Evolutionary conservation across 2,797 vertebrate species (phyloP).

Genomic region (Micropoecilia bifurca): DNA sequence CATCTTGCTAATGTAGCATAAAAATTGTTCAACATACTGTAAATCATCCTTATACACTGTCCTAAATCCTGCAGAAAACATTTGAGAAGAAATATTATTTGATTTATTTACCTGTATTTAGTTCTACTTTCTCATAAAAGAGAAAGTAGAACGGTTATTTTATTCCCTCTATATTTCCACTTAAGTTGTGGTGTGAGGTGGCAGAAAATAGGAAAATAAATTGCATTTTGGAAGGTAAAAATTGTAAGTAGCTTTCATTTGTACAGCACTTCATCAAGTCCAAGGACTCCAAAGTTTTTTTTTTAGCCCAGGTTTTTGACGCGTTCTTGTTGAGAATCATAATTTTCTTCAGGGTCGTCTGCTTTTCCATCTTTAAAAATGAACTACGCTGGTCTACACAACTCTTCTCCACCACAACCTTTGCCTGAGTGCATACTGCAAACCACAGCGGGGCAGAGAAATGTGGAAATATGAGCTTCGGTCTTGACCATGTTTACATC

Average conservation of each 20-base stretch:
- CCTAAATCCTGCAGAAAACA: background rate
- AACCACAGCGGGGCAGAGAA: constrained; percentile 10
- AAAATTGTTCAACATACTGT: background rate
- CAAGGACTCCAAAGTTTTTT: background rate
- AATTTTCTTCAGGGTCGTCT: constrained; percentile 9
- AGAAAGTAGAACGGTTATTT: background rate
- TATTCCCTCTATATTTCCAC: background rate
- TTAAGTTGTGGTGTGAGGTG: background rate
- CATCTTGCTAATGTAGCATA: background rate
- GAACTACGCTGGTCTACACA: constrained; percentile 2
- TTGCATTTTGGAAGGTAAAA: background rate
- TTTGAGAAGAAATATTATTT: background rate
- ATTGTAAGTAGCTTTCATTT: background rate
- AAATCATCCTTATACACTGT: background rate
- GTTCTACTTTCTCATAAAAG: background rate
- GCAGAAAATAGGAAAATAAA: background rate
- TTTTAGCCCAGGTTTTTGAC: constrained; percentile 1
- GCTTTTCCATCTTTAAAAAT: constrained; percentile 15
- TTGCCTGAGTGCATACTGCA: constrained; percentile 12
- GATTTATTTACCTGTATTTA: background rate
- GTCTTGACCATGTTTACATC: constrained; percentile 19
- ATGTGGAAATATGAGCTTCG: constrained; percentile 22
- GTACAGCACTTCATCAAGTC: background rate
- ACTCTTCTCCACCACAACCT: constrained; percentile 9
- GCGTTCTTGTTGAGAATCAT: background rate